Evolutionary conservation across 2,888 invertebrate genomes (phyloP).

Genomic region (Lasioglossum zephyrum): DNA sequence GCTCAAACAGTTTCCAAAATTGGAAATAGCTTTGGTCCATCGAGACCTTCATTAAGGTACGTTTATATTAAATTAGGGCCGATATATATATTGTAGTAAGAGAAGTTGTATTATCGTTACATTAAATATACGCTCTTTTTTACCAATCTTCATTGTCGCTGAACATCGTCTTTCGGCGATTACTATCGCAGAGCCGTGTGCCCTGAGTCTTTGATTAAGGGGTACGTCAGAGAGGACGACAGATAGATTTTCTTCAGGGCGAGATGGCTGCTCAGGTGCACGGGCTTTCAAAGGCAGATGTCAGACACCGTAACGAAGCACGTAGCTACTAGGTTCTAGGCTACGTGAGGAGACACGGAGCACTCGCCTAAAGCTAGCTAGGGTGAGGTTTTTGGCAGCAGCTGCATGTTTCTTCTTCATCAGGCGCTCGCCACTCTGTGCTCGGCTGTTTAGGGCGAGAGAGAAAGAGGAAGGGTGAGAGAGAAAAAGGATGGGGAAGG

Average conservation of each 20-base stretch:
- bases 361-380: not conserved
- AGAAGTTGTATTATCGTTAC: no score
- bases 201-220: constrained; percentile 4
- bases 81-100: no score
- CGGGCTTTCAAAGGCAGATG: constrained; percentile 15
- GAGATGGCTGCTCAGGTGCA: not conserved
- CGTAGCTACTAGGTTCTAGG: not conserved
- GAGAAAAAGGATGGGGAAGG: constrained; percentile 6
- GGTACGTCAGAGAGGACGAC: not conserved
- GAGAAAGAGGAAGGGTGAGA: not conserved
- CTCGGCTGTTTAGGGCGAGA: not conserved
- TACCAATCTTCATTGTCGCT: not conserved
- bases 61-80: no score
- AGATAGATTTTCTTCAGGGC: not conserved
- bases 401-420: constrained; percentile 23
- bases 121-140: no score
- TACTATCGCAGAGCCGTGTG: not conserved
- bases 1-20: not conserved
- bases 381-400: constrained; percentile 21
- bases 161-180: not conserved
- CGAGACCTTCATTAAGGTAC: no score
- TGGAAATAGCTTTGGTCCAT: not conserved
- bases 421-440: constrained; percentile 17
- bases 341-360: not conserved
- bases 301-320: constrained; percentile 2